Conservation (phyloP, 2,888 invertebrate genomes). For the Cremastobaeus sp. region DNA sequence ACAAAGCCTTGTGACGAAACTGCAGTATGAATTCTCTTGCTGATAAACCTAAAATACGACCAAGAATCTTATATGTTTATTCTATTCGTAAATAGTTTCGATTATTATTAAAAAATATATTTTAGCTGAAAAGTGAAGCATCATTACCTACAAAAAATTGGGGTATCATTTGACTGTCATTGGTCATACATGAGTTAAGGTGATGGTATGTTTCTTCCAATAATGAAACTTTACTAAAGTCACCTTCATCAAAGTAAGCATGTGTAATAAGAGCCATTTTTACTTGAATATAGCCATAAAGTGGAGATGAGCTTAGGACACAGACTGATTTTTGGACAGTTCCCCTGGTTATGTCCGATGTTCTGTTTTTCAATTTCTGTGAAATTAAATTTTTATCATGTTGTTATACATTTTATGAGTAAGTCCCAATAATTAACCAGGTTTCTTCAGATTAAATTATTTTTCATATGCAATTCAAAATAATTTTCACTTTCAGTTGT, state of each 20-base stretch:
- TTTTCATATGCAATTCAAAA: no score
- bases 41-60: conserved; percentile 86
- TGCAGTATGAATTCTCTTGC: conserved; percentile 88
- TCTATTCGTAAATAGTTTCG: no score
- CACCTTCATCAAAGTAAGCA: conserved; percentile 97
- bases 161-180: conserved; percentile 80
- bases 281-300: conserved; percentile 96
- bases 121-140: background rate
- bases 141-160: conserved; percentile 85
- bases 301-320: conserved; percentile 92
- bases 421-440: no score
- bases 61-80: no score
- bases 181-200: conserved; percentile 89
- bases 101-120: background rate
- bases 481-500: no score
- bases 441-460: no score
- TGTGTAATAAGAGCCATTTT: conserved; percentile 97
- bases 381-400: no score
- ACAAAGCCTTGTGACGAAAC: conserved; percentile 94
- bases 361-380: conserved; percentile 93
- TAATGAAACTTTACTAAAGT: conserved; percentile 91
- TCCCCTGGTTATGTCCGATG: conserved; percentile 96
- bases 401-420: no score
- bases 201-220: conserved; percentile 95
- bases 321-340: conserved; percentile 99